Evolutionary conservation across 1,140 invertebrate species (phyloP), one percentile per base, ranked within the genome.

Genomic region (Zaprionus vittiger): DNA sequence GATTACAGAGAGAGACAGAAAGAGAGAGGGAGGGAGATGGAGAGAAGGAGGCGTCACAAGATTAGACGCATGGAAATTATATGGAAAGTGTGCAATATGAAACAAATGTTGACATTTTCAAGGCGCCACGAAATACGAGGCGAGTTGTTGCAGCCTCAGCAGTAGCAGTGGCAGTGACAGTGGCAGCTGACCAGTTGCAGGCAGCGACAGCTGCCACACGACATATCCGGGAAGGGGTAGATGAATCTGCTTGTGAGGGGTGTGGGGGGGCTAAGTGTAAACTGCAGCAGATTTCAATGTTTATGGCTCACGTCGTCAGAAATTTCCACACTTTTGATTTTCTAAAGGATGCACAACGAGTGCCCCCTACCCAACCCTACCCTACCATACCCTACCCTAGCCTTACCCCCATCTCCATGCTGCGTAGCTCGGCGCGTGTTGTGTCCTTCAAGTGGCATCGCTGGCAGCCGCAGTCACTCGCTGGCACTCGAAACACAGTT

Each of bases 301-400:
- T 90, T 83, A 90, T 77, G 52, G 67, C 67, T 31, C 54, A 70
- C 64, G 70, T 73, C 81, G 64, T 65, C 64, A 75, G 71, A 83
- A 80, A 76, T 89, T 84, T 89, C 81, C 85, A 85, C 85, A 85
- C 85, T 90, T 81, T 90, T 90, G 85, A 90, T 90, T 90, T 73
- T 76, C 56, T 80, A 77, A 80, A 77, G 80, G 69, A 77, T 80
- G 69, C 68, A 64, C 75, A 31, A 26, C 44, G 55, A 69, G 49
- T 66, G 15, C 68, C 73, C 68, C 63, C 76, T 62, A 72, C 59
- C 57, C 44, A 49, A 70, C 66, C 79, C 80, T 73, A 34, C 83
- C 22, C 49, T 65, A 15, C 38, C 14, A 1, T 15, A 15, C 41
- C 5, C 41, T 17, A 31, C 9, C 9, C 2, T 4, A 14, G 14